Conservation (phyloP, 2,797 vertebrate genomes). For the Acipenser transmontanus region DNA sequence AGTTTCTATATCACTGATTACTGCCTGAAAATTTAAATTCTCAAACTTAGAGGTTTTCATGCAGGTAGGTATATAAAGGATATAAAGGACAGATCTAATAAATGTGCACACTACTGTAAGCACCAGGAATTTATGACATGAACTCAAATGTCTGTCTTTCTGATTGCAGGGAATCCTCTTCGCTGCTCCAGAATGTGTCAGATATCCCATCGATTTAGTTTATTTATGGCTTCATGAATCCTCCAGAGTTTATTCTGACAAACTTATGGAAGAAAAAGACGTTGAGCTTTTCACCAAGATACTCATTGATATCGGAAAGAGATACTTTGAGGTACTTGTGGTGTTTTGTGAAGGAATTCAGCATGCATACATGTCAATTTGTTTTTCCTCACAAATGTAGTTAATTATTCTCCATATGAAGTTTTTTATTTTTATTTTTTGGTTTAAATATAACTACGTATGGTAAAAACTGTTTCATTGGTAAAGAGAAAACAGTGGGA, state of each 20-base stretch:
- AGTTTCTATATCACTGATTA: too few relatives aligned
- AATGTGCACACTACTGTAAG: too few relatives aligned
- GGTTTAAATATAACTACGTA: too few relatives aligned
- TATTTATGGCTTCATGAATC: conserved; percentile 57
- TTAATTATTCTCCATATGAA: neutral
- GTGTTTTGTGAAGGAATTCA: neutral
- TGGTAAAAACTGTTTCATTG: too few relatives aligned
- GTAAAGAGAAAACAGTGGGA: too few relatives aligned
- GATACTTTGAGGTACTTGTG: conserved; percentile 52
- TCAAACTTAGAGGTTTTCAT: neutral
- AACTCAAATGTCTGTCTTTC: neutral
- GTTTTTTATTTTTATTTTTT: too few relatives aligned
- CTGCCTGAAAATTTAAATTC: conserved; percentile 20
- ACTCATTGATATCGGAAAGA: conserved; percentile 58
- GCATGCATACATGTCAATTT: neutral
- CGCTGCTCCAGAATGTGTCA: conserved; percentile 44
- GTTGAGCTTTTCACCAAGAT: conserved; percentile 61
- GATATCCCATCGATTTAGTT: conserved; percentile 53
- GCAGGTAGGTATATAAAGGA: too few relatives aligned
- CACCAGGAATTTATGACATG: too few relatives aligned
- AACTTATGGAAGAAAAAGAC: conserved; percentile 62
- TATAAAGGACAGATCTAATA: too few relatives aligned
- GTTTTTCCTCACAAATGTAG: neutral
- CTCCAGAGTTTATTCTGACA: conserved; percentile 56
- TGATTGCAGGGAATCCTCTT: conserved; percentile 50